Evolutionary conservation across 2,888 invertebrate genomes (phyloP), one percentile per base, ranked within the genome.

Genomic region (Tromatobia lineatoria): DNA sequence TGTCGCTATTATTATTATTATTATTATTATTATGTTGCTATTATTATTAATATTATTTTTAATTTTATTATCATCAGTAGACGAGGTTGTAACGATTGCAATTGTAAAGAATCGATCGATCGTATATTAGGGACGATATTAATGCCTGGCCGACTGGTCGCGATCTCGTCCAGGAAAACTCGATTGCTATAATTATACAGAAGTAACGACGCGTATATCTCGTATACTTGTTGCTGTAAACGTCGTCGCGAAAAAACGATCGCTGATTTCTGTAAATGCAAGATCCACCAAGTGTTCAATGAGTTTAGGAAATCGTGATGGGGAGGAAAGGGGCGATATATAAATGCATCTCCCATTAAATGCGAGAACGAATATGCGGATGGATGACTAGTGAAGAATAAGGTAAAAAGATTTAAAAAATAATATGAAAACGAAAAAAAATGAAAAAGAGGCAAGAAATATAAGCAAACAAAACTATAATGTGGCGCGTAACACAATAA

Each of bases 221-320:
- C 59, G 79, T 75, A 20, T 71, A 80, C 69, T 57, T 25, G 57
- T 23, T 25, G 29, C 66, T 73, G 50, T 57, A 45, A 70, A 47
- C 74, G 69, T 80, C 70, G 54, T 80, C 67, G 50, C 57, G 66
- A 67, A 38, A 67, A 77, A 80, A 78, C 81, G 83, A 76, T 77
- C 76, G 79, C 79, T 73, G 57, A 77, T 87, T 86, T 80, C 80
- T 82, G 75, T 66, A 73, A 85, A 77, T 85, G 85, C 86, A 76
- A 87, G 87, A 92, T 92, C 92, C 92, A 92, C 92, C 91, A 92
- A 91, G 92, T 92, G 92, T 92, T 92, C 92, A 92, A 87, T 88
- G 88, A 86, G 89, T 91, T 89, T 86, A 83, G 74, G 87, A 82
- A 86, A 85, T 75, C 78, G 87, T 77, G 83, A 86, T 38, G 83